These are phyloP conservation scores for Drosophila kanekoi DNA, from an alignment of 2,888 invertebrate genomes.

Conservation along the genomic window DNA sequence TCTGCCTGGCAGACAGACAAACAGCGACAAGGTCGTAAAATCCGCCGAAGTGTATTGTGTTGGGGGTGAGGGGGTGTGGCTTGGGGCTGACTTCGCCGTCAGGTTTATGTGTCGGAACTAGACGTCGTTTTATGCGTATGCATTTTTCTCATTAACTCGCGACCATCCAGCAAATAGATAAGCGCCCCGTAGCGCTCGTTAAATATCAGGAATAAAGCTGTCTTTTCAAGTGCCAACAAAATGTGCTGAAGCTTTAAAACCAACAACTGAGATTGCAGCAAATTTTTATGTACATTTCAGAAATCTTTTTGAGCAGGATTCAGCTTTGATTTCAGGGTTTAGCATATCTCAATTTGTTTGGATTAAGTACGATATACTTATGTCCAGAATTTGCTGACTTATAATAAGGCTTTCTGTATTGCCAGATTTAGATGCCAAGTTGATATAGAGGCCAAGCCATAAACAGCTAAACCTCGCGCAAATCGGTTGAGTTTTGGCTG, in stretches of 20 bases:
- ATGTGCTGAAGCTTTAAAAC: conserved; percentile 38
- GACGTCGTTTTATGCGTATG: conserved; percentile 71
- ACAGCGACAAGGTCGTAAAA: conserved; percentile 61
- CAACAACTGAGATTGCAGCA: conserved; percentile 29
- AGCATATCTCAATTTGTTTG: too few species aligned
- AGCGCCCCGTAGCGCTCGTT: conserved; percentile 62
- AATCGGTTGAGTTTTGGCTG: too few species aligned
- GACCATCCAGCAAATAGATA: conserved; percentile 62
- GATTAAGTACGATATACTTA: not conserved
- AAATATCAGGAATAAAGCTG: conserved; percentile 49
- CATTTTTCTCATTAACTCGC: conserved; percentile 75
- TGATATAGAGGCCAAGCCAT: too few species aligned
- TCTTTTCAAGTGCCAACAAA: conserved; percentile 43
- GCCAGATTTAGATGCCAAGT: too few species aligned
- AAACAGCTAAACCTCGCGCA: too few species aligned
- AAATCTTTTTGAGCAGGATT: not conserved
- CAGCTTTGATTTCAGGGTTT: not conserved
- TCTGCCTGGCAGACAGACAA: conserved; percentile 57
- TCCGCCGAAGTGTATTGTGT: conserved; percentile 12
- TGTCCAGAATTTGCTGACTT: conserved; percentile 16
- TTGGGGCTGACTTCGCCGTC: not conserved
- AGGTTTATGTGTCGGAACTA: conserved; percentile 73
- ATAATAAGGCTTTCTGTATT: not conserved
- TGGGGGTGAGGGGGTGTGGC: not conserved
- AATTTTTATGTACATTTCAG: conserved; percentile 24